Evolutionary conservation across 2,888 invertebrate genomes (phyloP).

Genomic region (Drosophila formosana): DNA sequence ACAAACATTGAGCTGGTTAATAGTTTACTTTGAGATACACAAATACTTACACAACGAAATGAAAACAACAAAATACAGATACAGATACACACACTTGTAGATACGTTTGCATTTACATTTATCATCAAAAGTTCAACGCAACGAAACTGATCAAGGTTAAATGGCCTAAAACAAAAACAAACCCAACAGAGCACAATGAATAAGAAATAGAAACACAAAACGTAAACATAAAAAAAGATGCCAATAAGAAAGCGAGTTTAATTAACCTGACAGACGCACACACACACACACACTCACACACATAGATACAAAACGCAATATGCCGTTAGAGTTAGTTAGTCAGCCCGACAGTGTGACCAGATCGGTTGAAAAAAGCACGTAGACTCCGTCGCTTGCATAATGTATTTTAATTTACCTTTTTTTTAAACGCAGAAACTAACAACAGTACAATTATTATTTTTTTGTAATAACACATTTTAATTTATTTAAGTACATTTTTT

Average conservation of each 20-base stretch:
- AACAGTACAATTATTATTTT: conserved; percentile 56
- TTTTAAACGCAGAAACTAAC: conserved; percentile 58
- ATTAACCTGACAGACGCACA: conserved; percentile 50
- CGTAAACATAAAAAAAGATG: conserved; percentile 45
- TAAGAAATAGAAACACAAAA: conserved; percentile 35
- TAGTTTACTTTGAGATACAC: conserved; percentile 44
- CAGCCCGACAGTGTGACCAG: conserved; percentile 36
- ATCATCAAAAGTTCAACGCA: conserved; percentile 73
- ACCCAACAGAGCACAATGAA: conserved; percentile 36
- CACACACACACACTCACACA: conserved; percentile 7
- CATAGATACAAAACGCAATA: neutral
- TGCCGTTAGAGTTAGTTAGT: conserved; percentile 37
- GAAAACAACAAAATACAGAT: conserved; percentile 30
- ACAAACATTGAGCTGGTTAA: conserved; percentile 53
- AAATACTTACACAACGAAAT: conserved; percentile 13
- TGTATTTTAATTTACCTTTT: conserved; percentile 30
- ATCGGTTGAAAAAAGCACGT: conserved; percentile 6
- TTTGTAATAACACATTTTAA: conserved; percentile 28
- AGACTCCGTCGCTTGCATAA: conserved; percentile 14
- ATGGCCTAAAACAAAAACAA: conserved; percentile 46
- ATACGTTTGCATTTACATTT: conserved; percentile 46
- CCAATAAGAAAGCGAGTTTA: conserved; percentile 64
- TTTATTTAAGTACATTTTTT: conserved; percentile 38
- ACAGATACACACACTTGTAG: neutral
- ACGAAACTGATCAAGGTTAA: conserved; percentile 71